A percentile compares a stretch with the other conserved stretches of the same genome.
Conservation (phyloP, 2,113 vertebrate species). For the Chrysemys picta region DNA sequence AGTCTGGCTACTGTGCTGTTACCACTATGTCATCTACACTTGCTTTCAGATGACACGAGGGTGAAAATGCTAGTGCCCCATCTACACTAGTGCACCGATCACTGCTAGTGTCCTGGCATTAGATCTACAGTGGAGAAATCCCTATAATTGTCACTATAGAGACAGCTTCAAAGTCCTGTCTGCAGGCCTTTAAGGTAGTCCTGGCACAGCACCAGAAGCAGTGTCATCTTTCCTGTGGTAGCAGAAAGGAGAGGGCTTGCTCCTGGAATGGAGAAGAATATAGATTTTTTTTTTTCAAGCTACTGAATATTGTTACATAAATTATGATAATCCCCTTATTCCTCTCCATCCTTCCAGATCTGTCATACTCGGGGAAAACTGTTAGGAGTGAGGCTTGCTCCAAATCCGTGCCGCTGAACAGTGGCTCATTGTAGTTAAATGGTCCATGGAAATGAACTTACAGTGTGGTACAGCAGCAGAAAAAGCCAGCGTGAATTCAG, state of each 20-base stretch:
- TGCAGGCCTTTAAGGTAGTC: not conserved
- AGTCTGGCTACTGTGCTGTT: rapidly evolving
- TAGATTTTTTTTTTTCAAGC: not conserved
- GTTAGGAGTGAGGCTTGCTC: not conserved
- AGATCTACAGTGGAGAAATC: not conserved
- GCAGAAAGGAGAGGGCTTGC: constrained; percentile 44
- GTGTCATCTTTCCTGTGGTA: constrained; percentile 32
- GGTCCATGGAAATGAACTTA: not conserved
- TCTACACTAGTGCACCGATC: not conserved
- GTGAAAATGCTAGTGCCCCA: not conserved
- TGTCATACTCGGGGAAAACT: rapidly evolving
- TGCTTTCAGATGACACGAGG: not conserved
- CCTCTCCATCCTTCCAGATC: not conserved
- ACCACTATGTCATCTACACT: not conserved
- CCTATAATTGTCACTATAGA: not conserved
- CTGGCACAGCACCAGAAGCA: constrained; percentile 34
- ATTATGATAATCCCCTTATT: not conserved
- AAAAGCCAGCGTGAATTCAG: not conserved
- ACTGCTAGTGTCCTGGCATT: not conserved
- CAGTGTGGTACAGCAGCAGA: not conserved
- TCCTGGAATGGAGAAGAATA: not conserved
- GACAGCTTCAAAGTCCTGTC: not conserved
- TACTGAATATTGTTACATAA: not conserved
- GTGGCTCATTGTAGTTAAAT: not conserved
- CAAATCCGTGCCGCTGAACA: not conserved